phyloP scores from a whole-genome alignment of 1,140 invertebrate species.

The Aleiodes sp. region DNA sequence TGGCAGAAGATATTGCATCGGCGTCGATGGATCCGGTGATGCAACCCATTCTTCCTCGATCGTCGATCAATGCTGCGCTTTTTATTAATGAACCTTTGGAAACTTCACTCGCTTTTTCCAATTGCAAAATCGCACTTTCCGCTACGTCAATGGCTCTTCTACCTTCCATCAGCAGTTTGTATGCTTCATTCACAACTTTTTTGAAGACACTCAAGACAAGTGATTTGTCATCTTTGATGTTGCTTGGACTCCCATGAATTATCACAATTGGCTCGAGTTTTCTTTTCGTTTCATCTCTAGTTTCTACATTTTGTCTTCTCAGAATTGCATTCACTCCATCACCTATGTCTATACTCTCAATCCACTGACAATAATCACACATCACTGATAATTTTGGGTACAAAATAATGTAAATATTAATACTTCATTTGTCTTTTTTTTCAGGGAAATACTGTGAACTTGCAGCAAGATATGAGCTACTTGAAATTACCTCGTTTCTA shows the following conservation, averaged over 20 bases:
- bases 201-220: not conserved
- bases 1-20: conserved; percentile 45
- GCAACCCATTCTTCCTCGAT: conserved; percentile 31
- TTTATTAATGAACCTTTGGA: conserved; percentile 14
- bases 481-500: conserved; percentile 11
- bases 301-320: not conserved
- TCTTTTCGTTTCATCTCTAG: not conserved
- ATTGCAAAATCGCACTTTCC: conserved; percentile 28
- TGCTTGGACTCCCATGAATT: conserved; percentile 28
- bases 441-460: conserved; percentile 45
- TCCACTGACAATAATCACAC: conserved; percentile 37
- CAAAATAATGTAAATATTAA: conserved; percentile 1
- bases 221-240: not conserved
- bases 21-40: conserved; percentile 39
- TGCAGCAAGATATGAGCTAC: conserved; percentile 30
- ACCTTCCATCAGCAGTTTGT: conserved; percentile 22
- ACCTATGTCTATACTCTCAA: not conserved
- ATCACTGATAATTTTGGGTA: not conserved
- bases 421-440: conserved; percentile 34
- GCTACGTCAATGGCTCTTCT: conserved; percentile 9
- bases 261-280: conserved; percentile 29
- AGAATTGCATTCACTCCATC: not conserved
- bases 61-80: conserved; percentile 28
- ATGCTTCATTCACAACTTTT: conserved; percentile 22
- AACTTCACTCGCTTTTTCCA: conserved; percentile 2